A percentile compares a stretch with the other conserved stretches of the same genome.
These are phyloP conservation scores for Iselma pallidipennis DNA, from an alignment of 2,888 invertebrate genomes.

Conservation along the genomic window DNA sequence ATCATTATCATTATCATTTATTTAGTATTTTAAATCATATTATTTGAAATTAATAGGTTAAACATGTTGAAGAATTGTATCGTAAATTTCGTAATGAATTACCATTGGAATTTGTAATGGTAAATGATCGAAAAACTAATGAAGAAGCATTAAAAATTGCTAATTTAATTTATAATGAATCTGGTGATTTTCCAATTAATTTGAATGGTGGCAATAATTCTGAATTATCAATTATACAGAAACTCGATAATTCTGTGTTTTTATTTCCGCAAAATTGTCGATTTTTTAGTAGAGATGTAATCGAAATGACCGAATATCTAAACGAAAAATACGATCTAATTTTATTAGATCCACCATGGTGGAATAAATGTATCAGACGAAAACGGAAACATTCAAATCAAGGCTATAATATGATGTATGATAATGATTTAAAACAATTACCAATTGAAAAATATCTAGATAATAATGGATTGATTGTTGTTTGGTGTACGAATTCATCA, in stretches of 20 bases:
- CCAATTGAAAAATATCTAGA: conserved; percentile 69
- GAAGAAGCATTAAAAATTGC: conserved; percentile 35
- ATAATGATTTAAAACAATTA: conserved; percentile 71
- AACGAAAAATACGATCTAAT: conserved; percentile 73
- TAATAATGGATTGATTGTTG: conserved; percentile 69
- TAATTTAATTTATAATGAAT: conserved; percentile 31
- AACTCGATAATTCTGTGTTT: conserved; percentile 58
- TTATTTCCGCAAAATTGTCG: conserved; percentile 69
- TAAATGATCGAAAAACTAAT: conserved; percentile 11
- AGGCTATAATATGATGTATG: conserved; percentile 77
- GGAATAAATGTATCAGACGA: conserved; percentile 90
- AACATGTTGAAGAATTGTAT: conserved; percentile 34
- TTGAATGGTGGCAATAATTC: conserved; percentile 60
- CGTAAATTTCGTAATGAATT: conserved; percentile 24
- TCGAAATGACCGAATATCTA: conserved; percentile 60
- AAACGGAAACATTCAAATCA: conserved; percentile 67
- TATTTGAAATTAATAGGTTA: conserved; percentile 5
- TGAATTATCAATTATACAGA: conserved; percentile 58
- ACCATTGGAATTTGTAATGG: conserved; percentile 27
- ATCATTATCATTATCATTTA: background rate
- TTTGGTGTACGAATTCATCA: conserved; percentile 92
- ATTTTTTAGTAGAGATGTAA: conserved; percentile 71
- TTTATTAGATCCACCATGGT: conserved; percentile 94
- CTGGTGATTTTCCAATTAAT: conserved; percentile 26
- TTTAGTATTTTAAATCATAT: background rate